A percentile compares a stretch with the other conserved stretches of the same genome.
phyloP scores from a whole-genome alignment of 37 sponge, comb jelly and placozoan species.

The Bolinopsis microptera region DNA sequence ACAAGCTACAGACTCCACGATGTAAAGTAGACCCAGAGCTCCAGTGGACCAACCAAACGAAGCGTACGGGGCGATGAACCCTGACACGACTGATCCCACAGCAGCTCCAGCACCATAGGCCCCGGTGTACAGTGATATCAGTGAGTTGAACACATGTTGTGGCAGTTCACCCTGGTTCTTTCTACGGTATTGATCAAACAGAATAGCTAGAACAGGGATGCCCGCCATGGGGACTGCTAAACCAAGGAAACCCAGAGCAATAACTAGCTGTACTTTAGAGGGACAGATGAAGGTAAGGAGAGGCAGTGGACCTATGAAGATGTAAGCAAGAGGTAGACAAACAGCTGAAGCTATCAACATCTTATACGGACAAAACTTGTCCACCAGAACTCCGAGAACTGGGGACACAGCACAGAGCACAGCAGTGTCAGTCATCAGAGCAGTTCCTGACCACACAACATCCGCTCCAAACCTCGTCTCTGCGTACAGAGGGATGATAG shows the following conservation, averaged over 20 bases:
- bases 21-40: neutral
- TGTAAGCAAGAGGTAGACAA: neutral
- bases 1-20: neutral
- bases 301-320: conserved; percentile 22
- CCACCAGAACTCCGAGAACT: neutral
- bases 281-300: neutral
- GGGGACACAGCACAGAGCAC: neutral
- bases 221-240: neutral
- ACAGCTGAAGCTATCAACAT: neutral
- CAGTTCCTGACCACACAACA: neutral
- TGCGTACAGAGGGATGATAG: neutral
- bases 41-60: neutral
- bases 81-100: neutral
- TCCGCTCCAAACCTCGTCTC: neutral
- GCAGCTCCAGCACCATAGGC: neutral
- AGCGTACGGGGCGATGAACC: neutral
- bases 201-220: neutral
- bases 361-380: neutral
- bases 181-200: neutral
- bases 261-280: conserved; percentile 12
- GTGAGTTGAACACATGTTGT: neutral
- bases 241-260: neutral
- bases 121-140: neutral
- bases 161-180: neutral
- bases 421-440: neutral